Base-by-base conservation (phyloP, 2,113 vertebrate species). In the Nansenia antarctica region DNA sequence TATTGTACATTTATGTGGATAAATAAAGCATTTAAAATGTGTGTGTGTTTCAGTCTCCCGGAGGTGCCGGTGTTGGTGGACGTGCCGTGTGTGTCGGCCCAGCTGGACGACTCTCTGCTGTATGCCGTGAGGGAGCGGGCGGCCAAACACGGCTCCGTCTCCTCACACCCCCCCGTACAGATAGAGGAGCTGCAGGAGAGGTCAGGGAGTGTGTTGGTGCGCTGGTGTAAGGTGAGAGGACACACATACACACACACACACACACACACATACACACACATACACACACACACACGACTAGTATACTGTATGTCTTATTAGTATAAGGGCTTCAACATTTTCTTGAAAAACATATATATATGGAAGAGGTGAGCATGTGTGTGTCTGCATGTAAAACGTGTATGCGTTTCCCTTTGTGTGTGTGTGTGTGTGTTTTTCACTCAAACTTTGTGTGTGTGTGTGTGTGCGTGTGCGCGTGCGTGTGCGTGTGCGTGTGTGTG, bases 61-160 rank as follows among this genome's bases (percentile, higher is more conserved):
- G 98, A 99, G 92, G 95, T 99, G n/a, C 98, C 98, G 0, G 93
- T 91, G 1, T 74, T 99, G 87, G 96, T 96, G 79, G 98, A 99
- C 0, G 98, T 99, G 42, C 95, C 96, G 49, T 96, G 95, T 79
- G 91, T 99, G 34, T 98, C 97, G 2, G 98, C 96, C 72, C 97
- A 99, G 85, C 76, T 99, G 83, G 96, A 99, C 3, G 95, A 98
- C 79, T 94, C 94, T n/a, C 80, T 99, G 80, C 90, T 98, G 76
- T 91, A 88, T 3, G 86, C 94, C 75, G 72, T 98, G 80, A 94
- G 92, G 83, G 94, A 95, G 53, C 87, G 93, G 4, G 94, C 95
- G 86, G 93, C 90, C 70, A 92, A 88, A 3, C 96, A 97, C 2
- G 95, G 96, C 58, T 92, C 92, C 0, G 94, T 99, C 76, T 94